Evolutionary conservation across 2,888 invertebrate species (phyloP), one percentile per base, ranked within the genome.

Genomic region (Drosophila nr. medialis): DNA sequence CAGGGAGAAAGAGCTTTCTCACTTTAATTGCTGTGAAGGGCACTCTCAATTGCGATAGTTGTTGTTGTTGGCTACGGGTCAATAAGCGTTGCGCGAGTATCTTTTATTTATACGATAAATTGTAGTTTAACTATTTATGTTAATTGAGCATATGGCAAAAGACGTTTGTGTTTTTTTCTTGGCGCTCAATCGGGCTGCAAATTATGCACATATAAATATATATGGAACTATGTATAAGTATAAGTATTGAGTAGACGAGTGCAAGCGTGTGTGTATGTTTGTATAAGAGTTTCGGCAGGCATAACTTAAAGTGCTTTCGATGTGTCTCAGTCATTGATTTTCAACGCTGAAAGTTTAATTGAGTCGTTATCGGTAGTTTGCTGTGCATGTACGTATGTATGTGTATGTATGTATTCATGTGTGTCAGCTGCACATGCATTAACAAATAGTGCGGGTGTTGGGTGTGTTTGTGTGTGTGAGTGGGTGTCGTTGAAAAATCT

Each of bases 61-160:
- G 15, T 62, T 59, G 51, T n/a, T 51, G 49, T 2, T 54, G 30
- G 15, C 30, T 21, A 2, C n/a, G 34, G 58, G 48, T 58, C 50
- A 53, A 60, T 58, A 50, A 34, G 48, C 66, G 32, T 29, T 11
- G 27, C 27, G 50, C 8, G 56, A 27, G 60, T 45, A 60, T 80
- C 36, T 70, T 70, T 83, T 72, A 80, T 85, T 85, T 77, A 75
- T 80, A 72, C 61, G 72, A 69, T 58, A 65, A 83, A 75, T 75
- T 63, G 53, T 54, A 21, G 34, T 65, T 75, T 67, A 70, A 72
- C 73, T 82, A 72, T 80, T 83, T 83, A 75, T 85, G 74, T 64
- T 78, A 74, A 85, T 80, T 71, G 72, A 18, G 38, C n/a, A 42
- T 40, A 32, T 29, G 27, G 15, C 53, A 62, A 67, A 69, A 54